Conservation (phyloP, 2,888 invertebrate species). For the Drosophila neutralis region DNA sequence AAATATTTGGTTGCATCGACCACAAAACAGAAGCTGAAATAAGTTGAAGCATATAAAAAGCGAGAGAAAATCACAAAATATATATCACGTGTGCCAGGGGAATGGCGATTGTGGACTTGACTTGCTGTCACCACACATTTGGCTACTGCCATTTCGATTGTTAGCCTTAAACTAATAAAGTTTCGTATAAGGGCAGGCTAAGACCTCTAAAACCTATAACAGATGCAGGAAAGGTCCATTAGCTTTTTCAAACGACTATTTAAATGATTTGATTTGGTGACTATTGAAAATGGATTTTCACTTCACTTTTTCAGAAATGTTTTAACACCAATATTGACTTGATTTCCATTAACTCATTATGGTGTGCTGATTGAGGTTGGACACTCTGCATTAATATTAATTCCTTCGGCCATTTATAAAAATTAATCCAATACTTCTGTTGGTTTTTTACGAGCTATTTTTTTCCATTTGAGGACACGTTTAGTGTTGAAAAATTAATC, state of each 20-base stretch:
- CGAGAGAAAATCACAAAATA: conserved; percentile 43
- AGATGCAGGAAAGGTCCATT: neutral
- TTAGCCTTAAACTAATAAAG: conserved; percentile 1
- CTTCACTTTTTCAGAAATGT: neutral
- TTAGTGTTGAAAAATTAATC: conserved; percentile 25
- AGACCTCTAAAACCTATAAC: neutral
- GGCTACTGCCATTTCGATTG: conserved; percentile 5
- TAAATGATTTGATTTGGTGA: neutral
- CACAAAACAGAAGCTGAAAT: conserved; percentile 22
- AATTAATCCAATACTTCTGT: conserved; percentile 21
- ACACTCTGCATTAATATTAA: neutral
- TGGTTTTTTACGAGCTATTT: neutral
- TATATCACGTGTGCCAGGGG: conserved; percentile 16
- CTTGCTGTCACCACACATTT: conserved; percentile 25
- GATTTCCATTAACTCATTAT: neutral
- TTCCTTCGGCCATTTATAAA: neutral
- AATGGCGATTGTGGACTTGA: neutral
- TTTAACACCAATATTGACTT: neutral
- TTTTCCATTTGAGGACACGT: neutral
- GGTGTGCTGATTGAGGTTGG: too few species aligned
- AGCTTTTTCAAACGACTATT: neutral
- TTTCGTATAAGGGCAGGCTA: neutral
- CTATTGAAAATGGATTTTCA: neutral
- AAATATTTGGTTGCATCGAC: conserved; percentile 48
- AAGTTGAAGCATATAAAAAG: conserved; percentile 25